phyloP scores from a whole-genome alignment of 2,797 vertebrate genomes.

The Tragelaphus oryx region DNA sequence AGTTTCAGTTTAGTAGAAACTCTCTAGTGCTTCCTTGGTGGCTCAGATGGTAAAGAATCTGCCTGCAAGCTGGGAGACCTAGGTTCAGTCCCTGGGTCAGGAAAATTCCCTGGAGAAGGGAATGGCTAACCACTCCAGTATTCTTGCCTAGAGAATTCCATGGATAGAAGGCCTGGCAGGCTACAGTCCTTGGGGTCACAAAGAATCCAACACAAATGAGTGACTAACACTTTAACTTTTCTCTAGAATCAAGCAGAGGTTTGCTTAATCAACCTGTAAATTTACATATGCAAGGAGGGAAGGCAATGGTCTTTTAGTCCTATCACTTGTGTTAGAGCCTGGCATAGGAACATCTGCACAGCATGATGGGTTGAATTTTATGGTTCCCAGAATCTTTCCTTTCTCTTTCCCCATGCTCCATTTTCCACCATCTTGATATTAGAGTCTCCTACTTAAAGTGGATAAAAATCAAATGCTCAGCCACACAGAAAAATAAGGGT shows the following conservation, averaged over 20 bases:
- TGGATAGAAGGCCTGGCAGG: background rate
- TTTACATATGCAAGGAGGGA: background rate
- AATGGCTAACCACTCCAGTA: background rate
- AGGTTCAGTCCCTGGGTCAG: background rate
- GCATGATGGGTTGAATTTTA: background rate
- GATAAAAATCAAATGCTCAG: background rate
- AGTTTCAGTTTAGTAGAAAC: background rate
- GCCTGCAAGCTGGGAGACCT: background rate
- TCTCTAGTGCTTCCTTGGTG: background rate
- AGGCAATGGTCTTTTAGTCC: background rate
- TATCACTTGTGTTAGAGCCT: background rate
- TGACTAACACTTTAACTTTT: background rate
- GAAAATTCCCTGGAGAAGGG: background rate
- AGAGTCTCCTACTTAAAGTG: too few relatives aligned
- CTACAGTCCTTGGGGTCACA: background rate
- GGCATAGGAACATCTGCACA: background rate
- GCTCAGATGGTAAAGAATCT: background rate
- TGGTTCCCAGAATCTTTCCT: background rate
- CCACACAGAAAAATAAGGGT: background rate
- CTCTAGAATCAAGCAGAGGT: background rate
- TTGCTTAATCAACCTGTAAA: background rate
- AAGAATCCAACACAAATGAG: background rate
- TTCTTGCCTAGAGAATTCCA: background rate
- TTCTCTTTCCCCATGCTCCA: background rate
- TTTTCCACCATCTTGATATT: background rate